Evolutionary conservation across 1,140 invertebrate species (phyloP).

Genomic region (Camponotus floridanus): DNA sequence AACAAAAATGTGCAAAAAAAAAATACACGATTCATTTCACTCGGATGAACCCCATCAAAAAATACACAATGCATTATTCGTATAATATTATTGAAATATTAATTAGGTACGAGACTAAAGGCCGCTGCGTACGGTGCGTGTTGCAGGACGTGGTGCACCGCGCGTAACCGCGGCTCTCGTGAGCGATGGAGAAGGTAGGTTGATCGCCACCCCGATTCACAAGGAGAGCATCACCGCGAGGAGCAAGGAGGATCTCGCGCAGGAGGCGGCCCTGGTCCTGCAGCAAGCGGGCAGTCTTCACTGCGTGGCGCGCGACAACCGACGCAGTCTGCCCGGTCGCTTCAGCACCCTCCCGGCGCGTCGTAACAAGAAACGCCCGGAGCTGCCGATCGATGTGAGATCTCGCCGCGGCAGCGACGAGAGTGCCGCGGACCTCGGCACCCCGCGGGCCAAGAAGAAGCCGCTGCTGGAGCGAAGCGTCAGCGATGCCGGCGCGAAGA

Average conservation of each 20-base stretch:
- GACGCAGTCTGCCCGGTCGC: slow-evolving; percentile 86
- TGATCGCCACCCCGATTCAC: slow-evolving; percentile 87
- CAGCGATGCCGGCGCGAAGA: slow-evolving; percentile 89
- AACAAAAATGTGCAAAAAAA: no score
- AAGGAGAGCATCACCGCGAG: slow-evolving; percentile 89
- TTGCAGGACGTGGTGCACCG: slow-evolving; percentile 83
- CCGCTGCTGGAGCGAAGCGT: slow-evolving; percentile 87
- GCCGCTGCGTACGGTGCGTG: slow-evolving; percentile 35
- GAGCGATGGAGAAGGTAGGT: slow-evolving; percentile 85
- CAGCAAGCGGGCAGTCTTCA: slow-evolving; percentile 89
- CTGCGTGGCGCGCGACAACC: slow-evolving; percentile 86
- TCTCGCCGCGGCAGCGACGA: slow-evolving; percentile 80
- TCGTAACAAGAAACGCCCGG: slow-evolving; percentile 84
- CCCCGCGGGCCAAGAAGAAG: slow-evolving; percentile 83
- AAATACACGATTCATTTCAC: background rate
- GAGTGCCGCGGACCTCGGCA: slow-evolving; percentile 66
- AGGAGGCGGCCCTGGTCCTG: slow-evolving; percentile 90
- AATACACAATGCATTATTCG: background rate
- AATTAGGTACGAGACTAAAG: slow-evolving; percentile 21
- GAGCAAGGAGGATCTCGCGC: slow-evolving; percentile 89
- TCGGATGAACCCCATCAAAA: background rate
- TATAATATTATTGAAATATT: background rate
- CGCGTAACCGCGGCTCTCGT: slow-evolving; percentile 83
- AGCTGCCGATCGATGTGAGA: slow-evolving; percentile 80
- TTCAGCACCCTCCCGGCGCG: slow-evolving; percentile 89